phyloP scores from a whole-genome alignment of 2,113 vertebrate species.

The Laterallus jamaicensis region DNA sequence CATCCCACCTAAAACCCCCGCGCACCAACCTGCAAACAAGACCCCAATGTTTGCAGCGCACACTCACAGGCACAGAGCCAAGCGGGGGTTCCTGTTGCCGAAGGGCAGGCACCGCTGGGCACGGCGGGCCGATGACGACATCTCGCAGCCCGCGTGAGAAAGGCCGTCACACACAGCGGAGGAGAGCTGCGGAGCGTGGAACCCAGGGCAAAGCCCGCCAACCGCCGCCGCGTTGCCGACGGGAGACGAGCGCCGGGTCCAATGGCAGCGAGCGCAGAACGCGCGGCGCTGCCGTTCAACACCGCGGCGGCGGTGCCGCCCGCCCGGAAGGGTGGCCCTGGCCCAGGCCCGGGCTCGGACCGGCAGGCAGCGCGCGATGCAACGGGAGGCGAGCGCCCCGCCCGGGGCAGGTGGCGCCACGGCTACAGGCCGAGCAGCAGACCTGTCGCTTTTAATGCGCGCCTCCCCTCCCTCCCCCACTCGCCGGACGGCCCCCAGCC shows the following conservation, averaged over 20 bases:
- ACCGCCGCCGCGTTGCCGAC: not conserved
- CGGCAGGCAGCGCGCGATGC: not conserved
- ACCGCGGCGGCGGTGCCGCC: not conserved
- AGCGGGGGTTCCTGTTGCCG: not conserved
- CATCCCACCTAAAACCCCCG: too few species aligned
- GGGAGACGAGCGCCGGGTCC: not conserved
- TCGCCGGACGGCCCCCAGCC: not conserved
- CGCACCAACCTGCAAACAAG: not conserved
- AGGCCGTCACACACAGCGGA: not conserved
- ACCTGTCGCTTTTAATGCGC: not conserved
- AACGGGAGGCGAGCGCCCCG: not conserved
- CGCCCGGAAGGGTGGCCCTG: not conserved
- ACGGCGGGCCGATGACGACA: not conserved
- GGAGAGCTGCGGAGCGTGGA: not conserved
- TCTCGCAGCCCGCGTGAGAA: not conserved
- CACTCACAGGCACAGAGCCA: rapidly evolving
- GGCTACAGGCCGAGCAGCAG: not conserved
- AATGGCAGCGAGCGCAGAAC: not conserved
- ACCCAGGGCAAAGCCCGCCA: not conserved
- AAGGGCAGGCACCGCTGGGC: not conserved
- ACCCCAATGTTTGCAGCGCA: rapidly evolving
- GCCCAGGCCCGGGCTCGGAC: too few species aligned
- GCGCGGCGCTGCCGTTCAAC: not conserved
- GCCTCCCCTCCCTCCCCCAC: not conserved
- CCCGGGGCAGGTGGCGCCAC: not conserved